These are phyloP conservation scores for Temnopleurus reevesii DNA, from an alignment of 53 echinoderm and acorn worm genomes.

Conservation along the genomic window DNA sequence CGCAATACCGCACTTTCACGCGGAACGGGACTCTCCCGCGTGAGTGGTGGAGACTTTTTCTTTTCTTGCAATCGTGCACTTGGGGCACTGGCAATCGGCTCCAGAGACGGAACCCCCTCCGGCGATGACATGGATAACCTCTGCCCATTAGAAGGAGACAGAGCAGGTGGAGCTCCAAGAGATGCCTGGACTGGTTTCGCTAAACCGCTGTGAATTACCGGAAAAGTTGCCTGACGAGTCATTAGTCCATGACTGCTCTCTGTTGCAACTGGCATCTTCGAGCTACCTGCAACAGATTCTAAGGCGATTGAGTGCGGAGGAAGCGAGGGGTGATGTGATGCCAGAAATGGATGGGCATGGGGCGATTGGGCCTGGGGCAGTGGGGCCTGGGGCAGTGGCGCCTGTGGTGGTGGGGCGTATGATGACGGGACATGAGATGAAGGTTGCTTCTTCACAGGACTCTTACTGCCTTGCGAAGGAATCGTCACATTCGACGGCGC, in stretches of 20 bases:
- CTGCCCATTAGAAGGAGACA: not conserved
- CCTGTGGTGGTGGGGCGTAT: not conserved
- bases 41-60: constrained; percentile 2
- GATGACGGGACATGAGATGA: not conserved
- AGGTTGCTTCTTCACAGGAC: not conserved
- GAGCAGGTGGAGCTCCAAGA: not conserved
- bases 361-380: not conserved
- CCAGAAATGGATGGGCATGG: no score
- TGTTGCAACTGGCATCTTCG: not conserved
- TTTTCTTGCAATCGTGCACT: not conserved
- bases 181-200: not conserved
- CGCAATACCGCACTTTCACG: not conserved
- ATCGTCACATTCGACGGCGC: not conserved
- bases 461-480: not conserved
- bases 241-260: not conserved
- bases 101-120: not conserved
- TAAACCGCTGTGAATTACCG: not conserved
- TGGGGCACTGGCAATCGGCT: not conserved
- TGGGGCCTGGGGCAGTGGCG: not conserved
- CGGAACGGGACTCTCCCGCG: not conserved
- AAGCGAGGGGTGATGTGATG: not conserved
- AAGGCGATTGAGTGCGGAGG: not conserved
- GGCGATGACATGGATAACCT: not conserved
- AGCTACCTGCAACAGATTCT: constrained; percentile 10
- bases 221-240: not conserved